phyloP scores from a whole-genome alignment of 2,113 vertebrate species.

The Rattus norvegicus region GRCr8 NC_086019.1:104002001-104002500 shows the following conservation, averaged over 20 bases:
- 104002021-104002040: neutral
- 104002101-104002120: neutral
- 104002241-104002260: neutral
- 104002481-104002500: neutral
- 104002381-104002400: neutral
- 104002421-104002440: neutral
- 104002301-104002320: neutral
- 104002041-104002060: neutral
- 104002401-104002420: neutral
- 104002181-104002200: neutral
- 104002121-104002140: neutral
- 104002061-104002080: neutral
- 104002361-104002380: neutral
- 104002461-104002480: neutral
- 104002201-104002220: neutral
- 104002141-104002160: neutral
- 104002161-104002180: neutral
- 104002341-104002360: neutral
- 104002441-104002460: neutral
- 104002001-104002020: neutral
- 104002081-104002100: neutral
- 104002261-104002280: too few relatives aligned
- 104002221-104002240: neutral
- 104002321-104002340: neutral
- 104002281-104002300: neutral